phyloP scores from a whole-genome alignment of 2,797 vertebrate genomes.

The Sitta carolinensis region DNA sequence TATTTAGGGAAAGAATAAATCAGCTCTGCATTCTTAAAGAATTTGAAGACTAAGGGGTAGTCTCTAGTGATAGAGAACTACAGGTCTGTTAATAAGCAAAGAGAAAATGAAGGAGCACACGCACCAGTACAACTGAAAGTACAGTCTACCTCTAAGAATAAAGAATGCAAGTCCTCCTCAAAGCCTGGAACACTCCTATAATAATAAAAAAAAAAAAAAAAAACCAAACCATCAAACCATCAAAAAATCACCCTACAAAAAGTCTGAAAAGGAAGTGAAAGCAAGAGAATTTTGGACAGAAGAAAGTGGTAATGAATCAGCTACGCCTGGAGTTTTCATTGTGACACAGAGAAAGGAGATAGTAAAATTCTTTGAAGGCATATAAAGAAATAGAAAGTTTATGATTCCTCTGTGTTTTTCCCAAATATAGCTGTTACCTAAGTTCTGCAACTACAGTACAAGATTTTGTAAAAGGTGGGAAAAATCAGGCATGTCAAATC shows the following conservation, averaged over 20 bases:
- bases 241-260: background rate
- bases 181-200: background rate
- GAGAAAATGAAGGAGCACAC: background rate
- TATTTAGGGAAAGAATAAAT: background rate
- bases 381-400: background rate
- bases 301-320: background rate
- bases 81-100: background rate
- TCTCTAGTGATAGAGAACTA: background rate
- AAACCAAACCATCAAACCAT: rapidly evolving
- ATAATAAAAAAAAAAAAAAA: background rate
- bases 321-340: background rate
- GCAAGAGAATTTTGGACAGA: background rate
- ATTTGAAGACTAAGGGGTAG: background rate
- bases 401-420: background rate
- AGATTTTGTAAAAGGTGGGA: background rate
- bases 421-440: background rate
- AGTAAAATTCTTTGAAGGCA: background rate
- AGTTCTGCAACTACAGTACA: background rate
- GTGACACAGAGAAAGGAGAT: background rate
- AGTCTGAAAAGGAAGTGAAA: background rate
- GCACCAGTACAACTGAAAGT: background rate
- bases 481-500: background rate
- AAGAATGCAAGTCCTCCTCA: background rate
- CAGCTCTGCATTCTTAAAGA: background rate
- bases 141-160: background rate